These are phyloP conservation scores for Euleptes europaea DNA, from an alignment of 2,113 vertebrate species.

Conservation along the genomic window DNA sequence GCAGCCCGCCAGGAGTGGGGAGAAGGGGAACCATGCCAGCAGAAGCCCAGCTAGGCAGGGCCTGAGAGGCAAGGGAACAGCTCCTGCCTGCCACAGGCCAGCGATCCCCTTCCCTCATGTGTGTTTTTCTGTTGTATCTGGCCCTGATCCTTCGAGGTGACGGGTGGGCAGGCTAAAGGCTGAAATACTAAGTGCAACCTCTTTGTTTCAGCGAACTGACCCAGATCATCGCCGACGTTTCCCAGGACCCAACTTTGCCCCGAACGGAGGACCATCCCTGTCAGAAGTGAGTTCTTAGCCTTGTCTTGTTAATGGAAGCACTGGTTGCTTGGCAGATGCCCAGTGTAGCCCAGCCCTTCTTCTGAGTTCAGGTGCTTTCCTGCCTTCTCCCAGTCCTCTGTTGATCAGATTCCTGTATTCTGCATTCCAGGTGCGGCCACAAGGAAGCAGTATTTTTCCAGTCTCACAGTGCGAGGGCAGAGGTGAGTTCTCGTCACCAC, in stretches of 20 bases:
- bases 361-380: background rate
- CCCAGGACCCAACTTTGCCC: slow-evolving; percentile 91
- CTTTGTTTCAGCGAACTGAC: slow-evolving; percentile 80
- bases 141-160: background rate
- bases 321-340: too few relatives aligned
- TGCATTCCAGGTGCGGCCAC: slow-evolving; percentile 84
- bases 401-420: background rate
- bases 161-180: background rate
- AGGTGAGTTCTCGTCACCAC: too few relatives aligned
- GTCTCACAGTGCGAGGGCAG: slow-evolving; percentile 92
- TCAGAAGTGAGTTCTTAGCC: slow-evolving; percentile 80
- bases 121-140: background rate
- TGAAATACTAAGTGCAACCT: background rate
- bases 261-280: slow-evolving; percentile 93
- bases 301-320: background rate
- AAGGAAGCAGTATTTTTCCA: slow-evolving; percentile 97
- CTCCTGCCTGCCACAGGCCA: background rate
- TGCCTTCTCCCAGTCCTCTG: too few relatives aligned
- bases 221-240: slow-evolving; percentile 93
- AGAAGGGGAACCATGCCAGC: too few relatives aligned
- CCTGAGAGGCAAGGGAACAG: too few relatives aligned
- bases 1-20: too few relatives aligned
- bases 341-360: too few relatives aligned
- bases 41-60: too few relatives aligned
- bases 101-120: background rate